Evolutionary conservation across 2,113 vertebrate genomes (phyloP).

Genomic region (Perca flavescens): DNA sequence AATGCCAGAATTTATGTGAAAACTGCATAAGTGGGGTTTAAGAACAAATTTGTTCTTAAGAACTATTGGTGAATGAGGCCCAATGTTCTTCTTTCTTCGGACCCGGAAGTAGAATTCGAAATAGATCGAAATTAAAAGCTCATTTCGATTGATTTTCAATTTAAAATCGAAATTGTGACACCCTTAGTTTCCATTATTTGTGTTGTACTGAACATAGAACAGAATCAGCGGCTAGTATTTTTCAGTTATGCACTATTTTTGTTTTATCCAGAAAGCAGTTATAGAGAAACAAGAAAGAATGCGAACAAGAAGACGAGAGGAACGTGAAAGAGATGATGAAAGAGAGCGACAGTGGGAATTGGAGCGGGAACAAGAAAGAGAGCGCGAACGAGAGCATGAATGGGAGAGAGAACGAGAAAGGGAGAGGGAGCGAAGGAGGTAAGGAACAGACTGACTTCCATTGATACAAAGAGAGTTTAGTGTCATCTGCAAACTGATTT

Average conservation of each 20-base stretch:
- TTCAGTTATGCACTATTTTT: background rate
- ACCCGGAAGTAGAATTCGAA: too few species aligned
- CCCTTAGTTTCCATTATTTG: too few species aligned
- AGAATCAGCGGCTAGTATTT: background rate
- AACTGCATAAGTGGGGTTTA: too few species aligned
- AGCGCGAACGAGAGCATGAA: slow-evolving; percentile 66
- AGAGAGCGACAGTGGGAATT: slow-evolving; percentile 80
- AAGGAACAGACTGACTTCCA: background rate
- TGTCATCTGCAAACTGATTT: background rate
- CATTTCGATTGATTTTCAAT: too few species aligned
- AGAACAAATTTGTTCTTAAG: too few species aligned
- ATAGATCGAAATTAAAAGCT: too few species aligned
- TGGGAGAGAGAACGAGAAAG: slow-evolving; percentile 70
- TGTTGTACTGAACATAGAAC: background rate
- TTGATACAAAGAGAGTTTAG: background rate
- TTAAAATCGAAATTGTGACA: too few species aligned
- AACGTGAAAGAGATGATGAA: slow-evolving; percentile 91
- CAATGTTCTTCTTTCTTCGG: too few species aligned
- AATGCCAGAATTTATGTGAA: too few species aligned
- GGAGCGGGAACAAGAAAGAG: slow-evolving; percentile 76
- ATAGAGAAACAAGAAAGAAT: slow-evolving; percentile 96
- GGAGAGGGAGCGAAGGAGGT: slow-evolving; percentile 82
- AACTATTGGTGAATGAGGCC: too few species aligned
- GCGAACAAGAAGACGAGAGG: slow-evolving; percentile 92
- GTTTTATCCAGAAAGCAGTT: slow-evolving; percentile 89